phyloP scores from a whole-genome alignment of 2,113 vertebrate genomes.

The Psophia crepitans region DNA sequence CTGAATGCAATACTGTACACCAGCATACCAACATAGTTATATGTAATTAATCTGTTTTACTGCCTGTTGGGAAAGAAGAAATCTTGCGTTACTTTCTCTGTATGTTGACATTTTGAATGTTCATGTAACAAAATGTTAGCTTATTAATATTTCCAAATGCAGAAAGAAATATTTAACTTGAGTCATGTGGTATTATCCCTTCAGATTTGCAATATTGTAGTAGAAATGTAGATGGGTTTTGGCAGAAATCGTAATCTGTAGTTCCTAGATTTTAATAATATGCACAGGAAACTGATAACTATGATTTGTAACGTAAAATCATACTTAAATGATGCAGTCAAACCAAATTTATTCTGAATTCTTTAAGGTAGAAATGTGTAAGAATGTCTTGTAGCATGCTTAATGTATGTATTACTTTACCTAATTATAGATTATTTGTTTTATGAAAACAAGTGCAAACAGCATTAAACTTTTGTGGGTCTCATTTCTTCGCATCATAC shows the following conservation, averaged over 20 bases:
- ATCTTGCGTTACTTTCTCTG: neutral
- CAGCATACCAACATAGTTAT: neutral
- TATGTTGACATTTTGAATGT: neutral
- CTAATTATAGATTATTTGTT: neutral
- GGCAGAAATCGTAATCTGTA: neutral
- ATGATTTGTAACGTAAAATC: neutral
- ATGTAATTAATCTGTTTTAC: neutral
- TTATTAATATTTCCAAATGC: neutral
- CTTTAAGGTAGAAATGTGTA: neutral
- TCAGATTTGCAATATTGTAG: neutral
- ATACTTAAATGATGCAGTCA: neutral
- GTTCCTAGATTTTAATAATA: neutral
- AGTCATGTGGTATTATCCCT: neutral
- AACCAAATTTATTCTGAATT: neutral
- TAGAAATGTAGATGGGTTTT: neutral
- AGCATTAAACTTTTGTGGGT: neutral
- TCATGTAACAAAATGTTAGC: neutral
- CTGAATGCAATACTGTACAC: neutral
- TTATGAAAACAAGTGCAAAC: neutral
- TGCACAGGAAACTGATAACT: neutral
- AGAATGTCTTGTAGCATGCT: neutral
- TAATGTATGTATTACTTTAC: neutral
- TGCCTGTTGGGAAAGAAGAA: neutral
- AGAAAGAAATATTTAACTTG: neutral
- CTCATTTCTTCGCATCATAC: neutral